phyloP scores from a whole-genome alignment of 2,888 invertebrate genomes.

The Zootermopsis nevadensis region DNA sequence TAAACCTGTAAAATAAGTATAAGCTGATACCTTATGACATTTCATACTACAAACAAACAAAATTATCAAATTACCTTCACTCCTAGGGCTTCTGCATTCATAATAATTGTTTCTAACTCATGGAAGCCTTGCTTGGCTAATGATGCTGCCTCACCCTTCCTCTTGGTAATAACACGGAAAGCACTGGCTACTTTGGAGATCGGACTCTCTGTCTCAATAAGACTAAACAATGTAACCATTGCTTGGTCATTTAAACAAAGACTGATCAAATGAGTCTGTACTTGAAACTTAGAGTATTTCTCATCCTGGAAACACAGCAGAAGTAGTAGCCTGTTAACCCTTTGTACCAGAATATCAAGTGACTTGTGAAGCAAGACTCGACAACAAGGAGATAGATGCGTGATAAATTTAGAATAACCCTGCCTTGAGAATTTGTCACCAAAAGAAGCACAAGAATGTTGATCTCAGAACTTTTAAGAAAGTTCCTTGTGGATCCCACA shows the following conservation, averaged over 20 bases:
- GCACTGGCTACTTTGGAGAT: slow-evolving; percentile 71
- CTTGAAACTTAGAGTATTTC: slow-evolving; percentile 75
- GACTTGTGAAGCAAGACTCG: too few relatives aligned
- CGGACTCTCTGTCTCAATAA: slow-evolving; percentile 76
- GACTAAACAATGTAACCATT: slow-evolving; percentile 71
- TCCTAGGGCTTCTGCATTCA: slow-evolving; percentile 78
- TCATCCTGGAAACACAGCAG: slow-evolving; percentile 66
- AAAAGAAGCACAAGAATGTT: too few relatives aligned
- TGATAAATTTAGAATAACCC: too few relatives aligned
- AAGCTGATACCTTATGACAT: too few relatives aligned
- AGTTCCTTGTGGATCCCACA: too few relatives aligned
- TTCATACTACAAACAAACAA: too few relatives aligned
- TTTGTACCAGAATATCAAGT: too few relatives aligned
- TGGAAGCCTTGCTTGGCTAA: slow-evolving; percentile 77
- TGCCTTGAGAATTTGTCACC: too few relatives aligned
- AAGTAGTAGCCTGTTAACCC: background rate
- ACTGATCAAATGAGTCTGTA: slow-evolving; percentile 75
- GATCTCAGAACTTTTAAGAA: too few relatives aligned
- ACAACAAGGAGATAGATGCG: too few relatives aligned
- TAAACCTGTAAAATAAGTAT: too few relatives aligned
- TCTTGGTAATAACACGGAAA: slow-evolving; percentile 74
- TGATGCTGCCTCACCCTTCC: slow-evolving; percentile 72
- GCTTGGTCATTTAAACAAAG: slow-evolving; percentile 76
- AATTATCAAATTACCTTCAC: slow-evolving; percentile 69
- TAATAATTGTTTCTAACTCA: slow-evolving; percentile 80